Percentiles rank a stretch among this genome's conserved stretches.
phyloP scores from a whole-genome alignment of 1,140 invertebrate species.

The Adoxophyes honmai region DNA sequence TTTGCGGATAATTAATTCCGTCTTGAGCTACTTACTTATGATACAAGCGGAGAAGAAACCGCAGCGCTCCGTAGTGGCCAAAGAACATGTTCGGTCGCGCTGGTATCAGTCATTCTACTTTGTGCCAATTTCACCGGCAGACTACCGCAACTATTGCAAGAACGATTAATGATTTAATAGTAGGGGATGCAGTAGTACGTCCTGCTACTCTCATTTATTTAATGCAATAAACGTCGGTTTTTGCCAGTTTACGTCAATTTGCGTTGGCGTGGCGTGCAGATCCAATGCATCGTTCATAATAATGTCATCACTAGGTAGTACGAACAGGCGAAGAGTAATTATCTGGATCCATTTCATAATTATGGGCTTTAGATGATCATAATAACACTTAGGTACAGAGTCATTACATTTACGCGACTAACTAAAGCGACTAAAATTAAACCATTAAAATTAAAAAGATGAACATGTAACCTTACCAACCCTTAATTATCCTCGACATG shows the following conservation, averaged over 20 bases:
- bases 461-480: no score
- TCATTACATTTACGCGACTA: no score
- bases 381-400: no score
- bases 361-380: no score
- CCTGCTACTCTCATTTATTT: not conserved
- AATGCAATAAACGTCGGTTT: not conserved
- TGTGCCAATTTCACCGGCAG: conserved; percentile 42
- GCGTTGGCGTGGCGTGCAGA: not conserved
- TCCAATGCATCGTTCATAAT: not conserved
- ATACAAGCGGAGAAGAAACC: conserved; percentile 52
- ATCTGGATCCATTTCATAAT: not conserved
- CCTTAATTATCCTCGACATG: no score
- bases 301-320: not conserved
- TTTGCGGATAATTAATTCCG: conserved; percentile 61
- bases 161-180: conserved; percentile 26
- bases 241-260: not conserved
- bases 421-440: no score
- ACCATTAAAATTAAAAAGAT: no score
- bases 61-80: conserved; percentile 42
- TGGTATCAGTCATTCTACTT: conserved; percentile 43
- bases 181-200: not conserved
- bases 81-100: conserved; percentile 35
- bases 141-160: conserved; percentile 16
- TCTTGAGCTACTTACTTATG: conserved; percentile 65
- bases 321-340: not conserved